phyloP scores from a whole-genome alignment of 2,888 invertebrate species.

The Brenthis daphne region DNA sequence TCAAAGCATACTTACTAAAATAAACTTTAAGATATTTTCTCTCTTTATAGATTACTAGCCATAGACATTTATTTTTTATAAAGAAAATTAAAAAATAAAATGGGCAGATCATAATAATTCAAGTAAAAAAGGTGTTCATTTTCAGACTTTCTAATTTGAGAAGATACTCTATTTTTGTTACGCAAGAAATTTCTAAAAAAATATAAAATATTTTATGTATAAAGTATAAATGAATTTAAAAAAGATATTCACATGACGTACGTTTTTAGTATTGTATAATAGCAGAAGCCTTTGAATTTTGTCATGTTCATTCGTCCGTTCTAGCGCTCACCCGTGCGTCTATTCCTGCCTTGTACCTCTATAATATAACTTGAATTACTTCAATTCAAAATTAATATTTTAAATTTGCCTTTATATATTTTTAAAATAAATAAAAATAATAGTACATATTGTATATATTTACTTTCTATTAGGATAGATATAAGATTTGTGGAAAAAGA shows the following conservation, averaged over 20 bases:
- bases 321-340: conserved; percentile 17
- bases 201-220: background rate
- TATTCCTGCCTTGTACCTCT: conserved; percentile 10
- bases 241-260: conserved; percentile 6
- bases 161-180: no score
- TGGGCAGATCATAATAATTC: no score
- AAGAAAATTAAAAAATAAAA: no score
- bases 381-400: conserved; percentile 7
- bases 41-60: no score
- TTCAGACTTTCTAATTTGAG: no score
- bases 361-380: conserved; percentile 3
- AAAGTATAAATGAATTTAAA: conserved; percentile 2
- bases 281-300: conserved; percentile 21
- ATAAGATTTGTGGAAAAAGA: no score
- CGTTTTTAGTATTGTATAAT: conserved; percentile 17
- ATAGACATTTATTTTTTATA: no score
- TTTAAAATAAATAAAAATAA: background rate
- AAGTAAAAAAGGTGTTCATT: no score
- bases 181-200: background rate
- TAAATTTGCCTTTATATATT: background rate
- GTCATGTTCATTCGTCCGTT: conserved; percentile 20
- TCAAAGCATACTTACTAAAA: no score
- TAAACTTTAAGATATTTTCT: no score
- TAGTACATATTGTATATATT: background rate
- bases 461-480: no score